Evolutionary conservation across 2,888 invertebrate genomes (phyloP).

Genomic region (Neoaliturus tenellus): DNA sequence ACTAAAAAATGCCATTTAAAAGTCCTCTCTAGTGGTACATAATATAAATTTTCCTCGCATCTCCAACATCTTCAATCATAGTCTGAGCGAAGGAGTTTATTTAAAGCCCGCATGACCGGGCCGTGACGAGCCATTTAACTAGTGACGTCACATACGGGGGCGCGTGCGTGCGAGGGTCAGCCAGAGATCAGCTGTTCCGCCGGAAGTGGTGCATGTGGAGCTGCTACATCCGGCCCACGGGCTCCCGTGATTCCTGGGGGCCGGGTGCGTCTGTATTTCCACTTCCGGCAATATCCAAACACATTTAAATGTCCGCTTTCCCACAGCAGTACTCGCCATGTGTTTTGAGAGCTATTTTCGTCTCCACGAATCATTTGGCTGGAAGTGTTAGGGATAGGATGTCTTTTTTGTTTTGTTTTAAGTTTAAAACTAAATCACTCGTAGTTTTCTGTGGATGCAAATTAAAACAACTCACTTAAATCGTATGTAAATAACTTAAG

Average conservation of each 20-base stretch:
- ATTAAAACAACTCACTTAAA: too few relatives aligned
- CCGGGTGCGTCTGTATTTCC: background rate
- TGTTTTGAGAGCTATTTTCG: background rate
- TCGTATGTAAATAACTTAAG: too few relatives aligned
- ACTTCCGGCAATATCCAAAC: constrained; percentile 7
- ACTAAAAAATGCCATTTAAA: too few relatives aligned
- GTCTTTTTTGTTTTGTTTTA: background rate
- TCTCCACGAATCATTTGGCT: background rate
- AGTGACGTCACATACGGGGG: background rate
- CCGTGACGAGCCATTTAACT: background rate
- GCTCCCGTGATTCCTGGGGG: background rate
- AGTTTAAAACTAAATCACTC: too few relatives aligned
- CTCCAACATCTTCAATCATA: background rate
- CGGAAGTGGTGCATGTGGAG: constrained; percentile 33
- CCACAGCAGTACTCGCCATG: constrained; percentile 9
- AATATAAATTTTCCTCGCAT: too few relatives aligned
- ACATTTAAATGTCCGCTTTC: constrained; percentile 26
- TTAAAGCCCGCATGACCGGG: background rate
- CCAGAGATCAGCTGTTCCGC: constrained; percentile 23
- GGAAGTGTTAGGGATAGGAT: background rate
- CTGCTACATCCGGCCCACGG: constrained; percentile 16
- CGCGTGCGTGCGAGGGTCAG: background rate
- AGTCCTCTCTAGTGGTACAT: too few relatives aligned
- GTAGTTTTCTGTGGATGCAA: too few relatives aligned
- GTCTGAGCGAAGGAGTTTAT: background rate